Conservation (phyloP, 2,797 vertebrate species). For the Channallabes apus region DNA sequence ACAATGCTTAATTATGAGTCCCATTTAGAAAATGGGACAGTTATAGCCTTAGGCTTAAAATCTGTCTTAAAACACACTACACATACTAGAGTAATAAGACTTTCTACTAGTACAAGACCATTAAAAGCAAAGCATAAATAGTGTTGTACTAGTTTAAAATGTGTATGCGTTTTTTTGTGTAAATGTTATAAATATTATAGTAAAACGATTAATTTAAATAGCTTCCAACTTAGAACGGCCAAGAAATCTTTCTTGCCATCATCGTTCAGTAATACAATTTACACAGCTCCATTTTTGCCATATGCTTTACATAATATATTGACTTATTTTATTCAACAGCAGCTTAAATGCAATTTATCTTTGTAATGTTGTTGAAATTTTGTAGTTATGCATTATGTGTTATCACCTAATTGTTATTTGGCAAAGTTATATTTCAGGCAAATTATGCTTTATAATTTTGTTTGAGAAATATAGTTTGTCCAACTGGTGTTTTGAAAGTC, state of each 20-base stretch:
- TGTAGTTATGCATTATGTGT: neutral
- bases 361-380: neutral
- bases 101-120: constrained; percentile 6
- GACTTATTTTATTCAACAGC: neutral
- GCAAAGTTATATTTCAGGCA: neutral
- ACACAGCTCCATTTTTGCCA: neutral
- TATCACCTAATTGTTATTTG: neutral
- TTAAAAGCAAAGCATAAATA: neutral
- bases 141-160: no score
- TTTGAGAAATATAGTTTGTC: neutral
- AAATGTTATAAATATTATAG: neutral
- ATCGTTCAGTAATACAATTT: neutral
- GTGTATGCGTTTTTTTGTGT: no score
- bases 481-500: constrained; percentile 18
- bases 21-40: constrained; percentile 25
- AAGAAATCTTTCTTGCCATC: neutral
- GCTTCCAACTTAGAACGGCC: neutral
- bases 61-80: constrained; percentile 32
- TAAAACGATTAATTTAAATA: neutral
- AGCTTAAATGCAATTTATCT: neutral
- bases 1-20: constrained; percentile 26
- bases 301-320: neutral
- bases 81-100: constrained; percentile 6
- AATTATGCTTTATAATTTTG: neutral
- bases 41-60: constrained; percentile 14